phyloP scores from a whole-genome alignment of 2,113 vertebrate species.

The Brachypteracias leptosomus region DNA sequence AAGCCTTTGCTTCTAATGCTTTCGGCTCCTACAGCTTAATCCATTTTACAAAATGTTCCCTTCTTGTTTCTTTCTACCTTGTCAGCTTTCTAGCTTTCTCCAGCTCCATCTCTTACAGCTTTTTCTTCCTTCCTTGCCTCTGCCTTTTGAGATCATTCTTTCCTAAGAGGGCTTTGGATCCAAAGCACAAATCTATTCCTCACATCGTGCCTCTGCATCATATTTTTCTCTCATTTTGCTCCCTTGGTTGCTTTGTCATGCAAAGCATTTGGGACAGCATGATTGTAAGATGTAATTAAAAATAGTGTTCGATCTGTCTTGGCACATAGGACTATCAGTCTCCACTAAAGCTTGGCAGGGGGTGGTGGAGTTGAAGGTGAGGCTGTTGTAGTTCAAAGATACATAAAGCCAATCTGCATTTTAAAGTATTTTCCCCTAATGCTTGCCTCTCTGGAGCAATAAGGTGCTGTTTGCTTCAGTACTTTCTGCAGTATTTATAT shows the following conservation, averaged over 20 bases:
- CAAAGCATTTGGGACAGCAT: slow-evolving; percentile 2
- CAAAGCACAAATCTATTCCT: not conserved
- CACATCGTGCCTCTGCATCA: rapidly evolving
- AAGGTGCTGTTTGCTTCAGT: not conserved
- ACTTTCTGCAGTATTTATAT: not conserved
- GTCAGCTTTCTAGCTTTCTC: not conserved
- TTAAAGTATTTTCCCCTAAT: not conserved
- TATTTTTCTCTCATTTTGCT: not conserved
- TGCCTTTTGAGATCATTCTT: not conserved
- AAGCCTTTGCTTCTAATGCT: not conserved
- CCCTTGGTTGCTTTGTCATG: not conserved
- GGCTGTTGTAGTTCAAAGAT: not conserved
- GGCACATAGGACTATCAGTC: not conserved
- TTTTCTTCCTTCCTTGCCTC: not conserved
- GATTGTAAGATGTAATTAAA: slow-evolving; percentile 46
- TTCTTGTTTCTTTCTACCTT: not conserved
- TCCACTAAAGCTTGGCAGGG: not conserved
- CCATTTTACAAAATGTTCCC: not conserved
- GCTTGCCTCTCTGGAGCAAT: not conserved
- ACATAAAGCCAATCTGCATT: not conserved
- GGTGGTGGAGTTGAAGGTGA: not conserved
- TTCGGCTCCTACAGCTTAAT: not conserved
- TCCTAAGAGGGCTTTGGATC: not conserved
- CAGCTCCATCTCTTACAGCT: not conserved
- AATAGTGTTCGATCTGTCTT: not conserved